Evolutionary conservation across 2,888 invertebrate species (phyloP).

Genomic region (Lutraria lutraria): DNA sequence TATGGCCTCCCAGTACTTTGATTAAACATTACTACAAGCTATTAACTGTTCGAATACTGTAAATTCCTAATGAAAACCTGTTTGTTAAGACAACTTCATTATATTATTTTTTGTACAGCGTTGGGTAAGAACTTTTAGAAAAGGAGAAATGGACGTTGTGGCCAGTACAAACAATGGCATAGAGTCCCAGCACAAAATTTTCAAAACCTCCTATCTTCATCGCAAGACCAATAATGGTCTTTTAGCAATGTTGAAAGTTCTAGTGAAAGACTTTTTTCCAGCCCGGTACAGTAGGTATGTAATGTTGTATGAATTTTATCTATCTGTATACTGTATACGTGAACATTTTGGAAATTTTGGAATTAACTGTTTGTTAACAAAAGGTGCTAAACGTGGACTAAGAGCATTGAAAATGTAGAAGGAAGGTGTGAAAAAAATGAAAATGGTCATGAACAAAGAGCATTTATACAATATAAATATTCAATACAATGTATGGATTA

Average conservation of each 20-base stretch:
- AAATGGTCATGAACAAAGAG: too few species aligned
- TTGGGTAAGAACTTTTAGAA: slow-evolving; percentile 34
- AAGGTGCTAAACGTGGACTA: too few species aligned
- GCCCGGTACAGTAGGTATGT: slow-evolving; percentile 18
- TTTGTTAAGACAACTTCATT: too few species aligned
- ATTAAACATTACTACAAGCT: not conserved
- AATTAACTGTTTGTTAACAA: too few species aligned
- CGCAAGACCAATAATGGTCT: slow-evolving; percentile 17
- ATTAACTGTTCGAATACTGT: too few species aligned
- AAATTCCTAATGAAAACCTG: too few species aligned
- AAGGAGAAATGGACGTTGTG: not conserved
- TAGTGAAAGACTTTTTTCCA: slow-evolving; percentile 25
- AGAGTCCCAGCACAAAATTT: slow-evolving; percentile 34
- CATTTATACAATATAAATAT: too few species aligned
- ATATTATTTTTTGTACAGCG: not conserved
- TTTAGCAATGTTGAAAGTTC: not conserved
- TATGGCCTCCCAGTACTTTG: not conserved
- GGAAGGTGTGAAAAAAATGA: too few species aligned
- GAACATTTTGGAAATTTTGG: not conserved
- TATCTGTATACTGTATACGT: not conserved
- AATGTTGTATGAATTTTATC: slow-evolving; percentile 5
- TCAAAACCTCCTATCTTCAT: slow-evolving; percentile 30
- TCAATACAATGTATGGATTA: too few species aligned
- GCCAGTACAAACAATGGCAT: slow-evolving; percentile 35
- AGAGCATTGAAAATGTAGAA: too few species aligned